Percentiles rank a stretch among this genome's conserved stretches.
These are phyloP conservation scores for Neosilurus hyrtlii DNA, from an alignment of 2,797 vertebrate species.

Conservation along the genomic window DNA sequence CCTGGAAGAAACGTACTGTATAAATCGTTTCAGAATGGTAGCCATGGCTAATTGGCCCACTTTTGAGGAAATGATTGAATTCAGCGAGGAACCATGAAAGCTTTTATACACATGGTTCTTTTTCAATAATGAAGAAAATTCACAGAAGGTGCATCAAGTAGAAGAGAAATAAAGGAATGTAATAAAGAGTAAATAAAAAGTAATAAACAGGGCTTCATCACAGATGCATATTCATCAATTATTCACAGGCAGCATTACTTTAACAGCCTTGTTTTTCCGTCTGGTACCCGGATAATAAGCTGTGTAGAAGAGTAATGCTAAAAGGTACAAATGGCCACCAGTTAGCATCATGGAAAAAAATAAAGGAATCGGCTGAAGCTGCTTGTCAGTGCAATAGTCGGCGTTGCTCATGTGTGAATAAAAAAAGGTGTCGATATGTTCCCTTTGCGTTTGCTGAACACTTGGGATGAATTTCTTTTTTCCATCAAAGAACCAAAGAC, in stretches of 20 bases:
- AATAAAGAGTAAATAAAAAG: neutral
- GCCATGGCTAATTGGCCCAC: neutral
- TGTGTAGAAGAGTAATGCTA: neutral
- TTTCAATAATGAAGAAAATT: neutral
- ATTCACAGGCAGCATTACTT: conserved; percentile 18
- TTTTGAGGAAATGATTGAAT: neutral
- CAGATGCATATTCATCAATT: neutral
- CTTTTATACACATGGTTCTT: neutral
- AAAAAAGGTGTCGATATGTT: neutral
- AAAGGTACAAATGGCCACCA: neutral
- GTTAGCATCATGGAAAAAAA: neutral
- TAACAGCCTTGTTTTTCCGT: neutral
- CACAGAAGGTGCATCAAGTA: neutral
- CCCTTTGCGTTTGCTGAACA: conserved; percentile 8
- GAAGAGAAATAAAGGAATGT: neutral
- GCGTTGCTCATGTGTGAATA: neutral
- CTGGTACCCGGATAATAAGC: neutral
- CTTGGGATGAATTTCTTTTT: neutral
- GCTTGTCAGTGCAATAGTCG: neutral
- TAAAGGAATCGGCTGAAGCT: neutral
- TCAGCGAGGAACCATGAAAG: neutral
- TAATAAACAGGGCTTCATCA: neutral
- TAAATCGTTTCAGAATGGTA: too few species aligned
- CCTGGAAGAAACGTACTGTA: too few species aligned
- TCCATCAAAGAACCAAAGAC: neutral